Conservation (phyloP, 2,888 invertebrate genomes). For the Leucophora obtusa region DNA sequence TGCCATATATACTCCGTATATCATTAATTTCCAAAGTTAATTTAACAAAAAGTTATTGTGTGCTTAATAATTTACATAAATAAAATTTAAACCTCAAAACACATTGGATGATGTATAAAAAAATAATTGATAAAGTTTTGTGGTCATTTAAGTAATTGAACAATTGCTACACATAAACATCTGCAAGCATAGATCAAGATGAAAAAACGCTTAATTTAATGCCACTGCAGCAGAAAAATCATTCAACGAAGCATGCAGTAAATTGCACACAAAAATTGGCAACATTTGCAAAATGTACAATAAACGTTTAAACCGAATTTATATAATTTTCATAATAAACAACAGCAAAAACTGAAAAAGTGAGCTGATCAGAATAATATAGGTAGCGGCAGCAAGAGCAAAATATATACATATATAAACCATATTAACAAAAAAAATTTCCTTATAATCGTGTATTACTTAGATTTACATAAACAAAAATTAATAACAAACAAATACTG, state of each 20-base stretch:
- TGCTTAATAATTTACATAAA: slow-evolving; percentile 5
- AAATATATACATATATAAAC: slow-evolving; percentile 11
- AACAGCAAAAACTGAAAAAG: slow-evolving; percentile 3
- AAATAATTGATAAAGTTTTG: slow-evolving; percentile 45
- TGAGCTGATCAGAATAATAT: neutral
- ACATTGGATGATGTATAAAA: neutral
- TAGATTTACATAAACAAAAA: slow-evolving; percentile 28
- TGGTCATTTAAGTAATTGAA: slow-evolving; percentile 43
- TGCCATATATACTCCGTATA: too few species aligned
- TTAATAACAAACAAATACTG: neutral
- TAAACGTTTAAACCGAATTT: slow-evolving; percentile 38
- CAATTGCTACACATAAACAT: neutral
- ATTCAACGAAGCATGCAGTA: slow-evolving; percentile 25
- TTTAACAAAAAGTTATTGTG: neutral
- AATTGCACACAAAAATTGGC: slow-evolving; percentile 45
- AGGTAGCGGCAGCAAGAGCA: neutral
- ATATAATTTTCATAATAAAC: slow-evolving; percentile 52
- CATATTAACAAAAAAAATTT: slow-evolving; percentile 10
- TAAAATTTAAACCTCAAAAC: neutral
- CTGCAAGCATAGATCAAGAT: slow-evolving; percentile 37
- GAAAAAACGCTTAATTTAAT: slow-evolving; percentile 52
- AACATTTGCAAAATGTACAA: slow-evolving; percentile 32
- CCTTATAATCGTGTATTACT: neutral
- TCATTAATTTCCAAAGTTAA: neutral
- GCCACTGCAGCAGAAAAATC: slow-evolving; percentile 32